A percentile compares a stretch with the other conserved stretches of the same genome.
These are phyloP conservation scores for Pharmacophagus antenor DNA, from an alignment of 2,888 invertebrate species.

Conservation along the genomic window DNA sequence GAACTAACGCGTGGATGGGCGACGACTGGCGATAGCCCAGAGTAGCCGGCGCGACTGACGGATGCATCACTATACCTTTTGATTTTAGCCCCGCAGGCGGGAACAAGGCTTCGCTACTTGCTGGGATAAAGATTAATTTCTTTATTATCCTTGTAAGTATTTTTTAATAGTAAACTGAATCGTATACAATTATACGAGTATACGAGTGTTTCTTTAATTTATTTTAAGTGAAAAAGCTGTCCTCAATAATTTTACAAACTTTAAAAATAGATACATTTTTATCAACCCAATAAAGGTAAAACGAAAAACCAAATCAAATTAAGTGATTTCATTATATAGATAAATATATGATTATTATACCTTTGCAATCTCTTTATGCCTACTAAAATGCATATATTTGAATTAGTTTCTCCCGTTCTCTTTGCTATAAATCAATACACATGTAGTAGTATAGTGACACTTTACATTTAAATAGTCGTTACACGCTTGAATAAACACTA, in stretches of 20 bases:
- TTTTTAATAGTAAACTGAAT: too few species aligned
- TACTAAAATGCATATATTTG: background rate
- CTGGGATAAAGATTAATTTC: conserved; percentile 2
- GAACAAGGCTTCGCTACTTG: background rate
- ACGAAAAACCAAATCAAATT: too few species aligned
- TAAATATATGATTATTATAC: too few species aligned
- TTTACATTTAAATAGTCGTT: conserved; percentile 20
- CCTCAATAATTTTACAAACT: too few species aligned
- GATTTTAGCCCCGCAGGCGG: background rate
- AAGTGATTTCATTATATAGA: too few species aligned
- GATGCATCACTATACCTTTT: conserved; percentile 7
- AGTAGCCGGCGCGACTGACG: conserved; percentile 2
- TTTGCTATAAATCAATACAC: background rate
- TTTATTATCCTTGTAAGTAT: too few species aligned
- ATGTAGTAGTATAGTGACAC: conserved; percentile 12
- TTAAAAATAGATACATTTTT: too few species aligned
- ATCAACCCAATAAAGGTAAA: too few species aligned
- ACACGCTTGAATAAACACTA: conserved; percentile 18
- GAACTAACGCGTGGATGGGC: conserved; percentile 52
- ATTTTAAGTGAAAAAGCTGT: too few species aligned
- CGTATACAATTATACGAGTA: too few species aligned
- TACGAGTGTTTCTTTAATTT: too few species aligned
- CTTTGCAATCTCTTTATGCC: background rate
- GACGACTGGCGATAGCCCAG: conserved; percentile 42
- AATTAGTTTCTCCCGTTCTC: background rate